Conservation (phyloP, 1,140 invertebrate genomes). For the Drosophila elegans region DNA sequence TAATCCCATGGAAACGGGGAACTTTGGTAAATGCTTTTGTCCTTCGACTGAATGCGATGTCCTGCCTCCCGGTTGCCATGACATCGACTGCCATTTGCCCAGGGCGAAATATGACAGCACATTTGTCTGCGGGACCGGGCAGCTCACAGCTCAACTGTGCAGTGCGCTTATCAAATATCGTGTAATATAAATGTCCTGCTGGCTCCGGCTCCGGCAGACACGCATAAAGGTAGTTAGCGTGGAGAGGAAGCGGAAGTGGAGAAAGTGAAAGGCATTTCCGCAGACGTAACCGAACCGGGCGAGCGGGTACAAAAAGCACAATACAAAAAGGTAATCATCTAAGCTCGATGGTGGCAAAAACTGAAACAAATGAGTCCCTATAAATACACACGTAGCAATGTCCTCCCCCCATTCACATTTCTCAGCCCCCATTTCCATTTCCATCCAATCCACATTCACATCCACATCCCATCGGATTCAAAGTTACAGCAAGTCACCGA, state of each 20-base stretch:
- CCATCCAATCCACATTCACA: not conserved
- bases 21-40: slow-evolving; percentile 1
- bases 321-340: slow-evolving; percentile 73
- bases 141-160: slow-evolving; percentile 16
- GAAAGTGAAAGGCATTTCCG: slow-evolving; percentile 67
- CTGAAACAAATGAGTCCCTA: slow-evolving; percentile 77
- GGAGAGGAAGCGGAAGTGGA: slow-evolving; percentile 36
- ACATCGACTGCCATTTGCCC: slow-evolving; percentile 15
- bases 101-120: slow-evolving; percentile 54
- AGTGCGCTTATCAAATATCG: slow-evolving; percentile 70
- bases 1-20: slow-evolving; percentile 12
- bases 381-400: slow-evolving; percentile 61
- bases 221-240: slow-evolving; percentile 77
- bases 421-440: not conserved
- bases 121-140: slow-evolving; percentile 52
- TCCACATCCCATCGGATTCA: slow-evolving; percentile 10
- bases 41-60: not conserved
- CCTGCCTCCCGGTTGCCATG: slow-evolving; percentile 22
- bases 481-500: slow-evolving; percentile 43
- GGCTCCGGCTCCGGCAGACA: slow-evolving; percentile 43
- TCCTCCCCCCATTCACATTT: slow-evolving; percentile 2
- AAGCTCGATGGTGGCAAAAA: slow-evolving; percentile 55
- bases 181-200: slow-evolving; percentile 65
- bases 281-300: slow-evolving; percentile 39
- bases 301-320: slow-evolving; percentile 50